Base-by-base conservation (phyloP, 92 coral and sea anemone species). In the Plumapathes pennacea region DNA sequence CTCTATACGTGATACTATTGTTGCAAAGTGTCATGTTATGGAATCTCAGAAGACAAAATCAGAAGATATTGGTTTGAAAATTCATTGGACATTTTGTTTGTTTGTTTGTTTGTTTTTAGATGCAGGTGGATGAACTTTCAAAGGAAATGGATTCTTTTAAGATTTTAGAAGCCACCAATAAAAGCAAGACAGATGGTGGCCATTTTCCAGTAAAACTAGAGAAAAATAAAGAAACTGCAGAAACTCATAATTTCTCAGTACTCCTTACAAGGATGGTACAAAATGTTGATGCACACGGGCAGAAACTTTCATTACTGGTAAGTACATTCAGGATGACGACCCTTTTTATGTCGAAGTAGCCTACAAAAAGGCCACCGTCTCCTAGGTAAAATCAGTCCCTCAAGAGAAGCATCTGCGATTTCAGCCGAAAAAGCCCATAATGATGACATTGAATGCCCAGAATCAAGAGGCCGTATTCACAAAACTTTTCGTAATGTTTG, bases 241-340 rank as follows among this genome's bases (percentile, higher is more conserved):
- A 60, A 60, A 38, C 67, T 60, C 14, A 60, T 53, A 13, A 40
- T 11, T 14, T 3, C 32, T 24, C 1, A 28, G 19, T 7, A 50
- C 4, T 28, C 38, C 14, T 50, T 50, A 26, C 28, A 36, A 27
- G 19, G 14, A 28, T 39, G 14, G 33, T 25, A n/a, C n/a, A n/a
- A n/a, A n/a, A n/a, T n/a, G n/a, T 50, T 50, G 57, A 24, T 3
- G 3, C 9, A n/a, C 57, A 50, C 3, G 24, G 18, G 37, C 28
- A 23, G 57, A 50, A 25, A 13, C 32, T 50, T 50, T 18, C 28
- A 11, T 36, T 27, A 25, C 33, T 60, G 52, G 67, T 60, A 60
- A 37, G 67, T 25, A 8, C n/a, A n/a, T n/a, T n/a, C n/a, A n/a
- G n/a, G n/a, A n/a, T n/a, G n/a, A n/a, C n/a, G n/a, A n/a, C n/a